Base-by-base conservation (phyloP, 1,140 invertebrate genomes). In the Drosophila funebris region DNA sequence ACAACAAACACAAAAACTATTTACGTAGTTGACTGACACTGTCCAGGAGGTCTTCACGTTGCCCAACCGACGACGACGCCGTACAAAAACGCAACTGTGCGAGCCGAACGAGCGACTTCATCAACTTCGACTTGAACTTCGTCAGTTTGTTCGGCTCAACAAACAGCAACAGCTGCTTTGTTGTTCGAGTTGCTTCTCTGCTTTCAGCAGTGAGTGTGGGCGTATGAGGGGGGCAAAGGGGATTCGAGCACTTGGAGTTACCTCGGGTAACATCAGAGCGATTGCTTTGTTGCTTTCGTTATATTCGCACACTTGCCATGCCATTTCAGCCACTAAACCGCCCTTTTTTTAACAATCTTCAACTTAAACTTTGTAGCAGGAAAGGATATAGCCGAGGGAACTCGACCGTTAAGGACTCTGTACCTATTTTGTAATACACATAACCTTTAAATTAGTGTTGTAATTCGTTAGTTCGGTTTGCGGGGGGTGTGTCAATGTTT, bases 1-100 rank as follows among this genome's bases (percentile, higher is more conserved):
- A n/a, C n/a, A 37, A 74, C 18, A 37, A 67, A 54, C 31, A 61
- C 50, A 16, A 18, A 69, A 31, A 70, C 31, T 33, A 69, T 3
- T 14, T 24, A 13, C 13, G 20, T 8, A 46, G 9, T 7, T 71
- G 62, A 57, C 33, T 33, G 67, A 76, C 13, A 31, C 56, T 20
- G 43, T 20, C 31, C 43, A 43, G 36, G 33, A 66, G 46, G 41
- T 60, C 41, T 41, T 18, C n/a, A 48, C 44, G 63, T 53, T 43
- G 37, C 16, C 37, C 57, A 78, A 43, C 54, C 43, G 53, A 33
- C 53, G 27, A 27, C 46, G 27, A 44, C 14, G 62, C 53, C 62
- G 36, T 24, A 64, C 79, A 16, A 53, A 53, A 82, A 70, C 71
- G 64, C 60, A 78, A 82, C 79, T 82, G 78, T 78, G 50, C 29